Evolutionary conservation across 2,888 invertebrate genomes (phyloP).

Genomic region (Morpho helenor): DNA sequence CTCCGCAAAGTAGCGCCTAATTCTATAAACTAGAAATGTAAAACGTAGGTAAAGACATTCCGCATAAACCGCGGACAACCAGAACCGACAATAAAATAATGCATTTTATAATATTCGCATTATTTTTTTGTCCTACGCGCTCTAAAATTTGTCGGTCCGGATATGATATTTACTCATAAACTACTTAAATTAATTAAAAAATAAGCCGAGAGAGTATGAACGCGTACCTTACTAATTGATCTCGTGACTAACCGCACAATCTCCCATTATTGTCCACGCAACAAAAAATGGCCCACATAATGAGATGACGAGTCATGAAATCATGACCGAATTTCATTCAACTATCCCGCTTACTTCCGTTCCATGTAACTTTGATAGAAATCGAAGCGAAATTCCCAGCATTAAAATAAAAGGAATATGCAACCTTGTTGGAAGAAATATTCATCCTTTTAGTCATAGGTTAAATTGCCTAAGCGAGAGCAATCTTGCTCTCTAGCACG

Average conservation of each 20-base stretch:
- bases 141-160: too few species aligned
- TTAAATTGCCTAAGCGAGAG: constrained; percentile 2
- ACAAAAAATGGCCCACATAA: constrained; percentile 22
- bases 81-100: too few species aligned
- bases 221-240: not conserved
- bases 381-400: constrained; percentile 22
- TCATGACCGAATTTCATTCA: constrained; percentile 26
- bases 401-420: constrained; percentile 16
- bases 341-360: constrained; percentile 28
- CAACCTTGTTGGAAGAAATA: constrained; percentile 10
- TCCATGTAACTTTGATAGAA: constrained; percentile 23
- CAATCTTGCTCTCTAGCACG: too few species aligned
- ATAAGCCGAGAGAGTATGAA: not conserved
- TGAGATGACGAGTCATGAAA: constrained; percentile 22
- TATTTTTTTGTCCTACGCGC: too few species aligned
- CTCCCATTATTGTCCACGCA: constrained; percentile 9
- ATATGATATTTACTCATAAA: too few species aligned
- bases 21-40: too few species aligned
- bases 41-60: too few species aligned
- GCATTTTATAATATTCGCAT: too few species aligned
- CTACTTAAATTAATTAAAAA: not conserved
- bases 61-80: too few species aligned
- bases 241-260: constrained; percentile 17
- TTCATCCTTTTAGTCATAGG: constrained; percentile 18
- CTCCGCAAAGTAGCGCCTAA: too few species aligned